Base-by-base conservation (phyloP, 2,113 vertebrate species). In the Cyrtonyx montezumae region DNA sequence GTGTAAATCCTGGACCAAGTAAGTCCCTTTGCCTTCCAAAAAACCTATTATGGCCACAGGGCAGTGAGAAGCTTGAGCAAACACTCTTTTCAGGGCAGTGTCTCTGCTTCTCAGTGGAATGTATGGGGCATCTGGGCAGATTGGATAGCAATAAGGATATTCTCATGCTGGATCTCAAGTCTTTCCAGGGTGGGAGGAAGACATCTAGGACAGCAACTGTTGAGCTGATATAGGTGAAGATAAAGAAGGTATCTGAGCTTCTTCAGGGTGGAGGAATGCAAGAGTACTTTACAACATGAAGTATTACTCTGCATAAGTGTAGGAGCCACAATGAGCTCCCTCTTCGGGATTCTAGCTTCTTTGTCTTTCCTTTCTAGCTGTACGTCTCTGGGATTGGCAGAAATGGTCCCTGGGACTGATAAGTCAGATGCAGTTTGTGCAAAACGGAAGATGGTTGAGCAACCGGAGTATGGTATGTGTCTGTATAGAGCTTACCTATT, bases 1-100 rank as follows among this genome's bases (percentile, higher is more conserved):
- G 9, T 99, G 99, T 97, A 98, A 97, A 97, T 96, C 91, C 45
- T 99, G 99, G 99, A 99, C 98, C 43, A 98, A 98, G 99, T 99
- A 97, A 98, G 99, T 97, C 20, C 34, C n/a, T 53, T 37, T 53
- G 7, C 30, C 21, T 79, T 89, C 21, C 25, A 34, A 42, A 74
- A 73, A 28, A 55, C 53, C 22, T 22, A 13, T 0, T 3, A 11
- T 10, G 68, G 40, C 32, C 45, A 43, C n/a, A 53, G 56, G n/a
- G 10, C 37, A 63, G 25, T 19, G 58, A 85, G 43, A 85, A 51
- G 32, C 34, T 37, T 42, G 56, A 23, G n/a, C 0, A 3, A 71
- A 58, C 25, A 32, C 15, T 25, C 67, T 78, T 89, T 37, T 69
- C n/a, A 42, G 9, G 12, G 46, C 36, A n/a, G 25, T 81, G 45